Conservation (phyloP, 2,113 vertebrate genomes). For the Festucalex cinctus region DNA sequence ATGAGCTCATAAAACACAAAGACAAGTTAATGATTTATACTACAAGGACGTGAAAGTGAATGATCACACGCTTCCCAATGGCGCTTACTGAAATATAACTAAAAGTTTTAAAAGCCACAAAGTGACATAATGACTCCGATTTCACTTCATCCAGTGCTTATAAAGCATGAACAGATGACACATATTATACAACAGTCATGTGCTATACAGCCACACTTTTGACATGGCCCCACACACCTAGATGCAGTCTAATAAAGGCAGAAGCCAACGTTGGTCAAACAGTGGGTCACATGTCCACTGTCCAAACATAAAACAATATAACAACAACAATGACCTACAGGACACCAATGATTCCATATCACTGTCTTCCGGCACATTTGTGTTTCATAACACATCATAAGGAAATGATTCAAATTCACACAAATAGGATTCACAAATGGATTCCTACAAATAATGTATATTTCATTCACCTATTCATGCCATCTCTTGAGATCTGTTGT, state of each 20-base stretch:
- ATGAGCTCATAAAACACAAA: not conserved
- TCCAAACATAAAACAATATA: not conserved
- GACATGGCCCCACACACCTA: not conserved
- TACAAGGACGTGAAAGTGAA: not conserved
- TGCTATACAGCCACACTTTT: constrained; percentile 14
- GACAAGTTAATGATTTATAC: not conserved
- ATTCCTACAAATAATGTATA: not conserved
- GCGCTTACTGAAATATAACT: not conserved
- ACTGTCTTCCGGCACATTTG: not conserved
- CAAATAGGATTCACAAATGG: no score
- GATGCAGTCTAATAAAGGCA: not conserved
- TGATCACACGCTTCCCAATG: not conserved
- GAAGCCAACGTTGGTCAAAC: constrained; percentile 28
- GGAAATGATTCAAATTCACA: not conserved
- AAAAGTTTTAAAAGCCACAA: not conserved
- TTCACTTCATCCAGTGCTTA: not conserved
- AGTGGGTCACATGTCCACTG: constrained; percentile 28
- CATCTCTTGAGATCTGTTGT: no score
- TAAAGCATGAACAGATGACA: constrained; percentile 9
- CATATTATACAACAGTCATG: not conserved
- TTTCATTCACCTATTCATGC: not conserved
- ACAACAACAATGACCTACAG: not conserved
- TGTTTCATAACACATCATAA: not conserved
- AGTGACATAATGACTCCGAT: not conserved
- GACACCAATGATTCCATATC: not conserved